Percentiles rank a stretch among this genome's conserved stretches.
Evolutionary conservation across 2,888 invertebrate genomes (phyloP).

Genomic region (Seira sanloemensis): DNA sequence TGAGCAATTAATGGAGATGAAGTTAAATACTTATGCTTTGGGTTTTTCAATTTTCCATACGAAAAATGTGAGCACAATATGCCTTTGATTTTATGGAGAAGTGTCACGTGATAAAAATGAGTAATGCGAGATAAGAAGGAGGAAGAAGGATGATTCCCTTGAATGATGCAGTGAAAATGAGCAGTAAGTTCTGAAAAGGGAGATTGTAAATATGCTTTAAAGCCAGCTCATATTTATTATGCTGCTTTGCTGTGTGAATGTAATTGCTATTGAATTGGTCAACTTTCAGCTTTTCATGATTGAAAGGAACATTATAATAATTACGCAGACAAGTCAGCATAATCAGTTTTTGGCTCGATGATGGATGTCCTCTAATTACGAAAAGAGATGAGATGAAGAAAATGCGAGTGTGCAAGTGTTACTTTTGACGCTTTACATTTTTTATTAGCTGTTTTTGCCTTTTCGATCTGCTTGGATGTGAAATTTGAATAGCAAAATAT

Average conservation of each 20-base stretch:
- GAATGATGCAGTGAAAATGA: neutral
- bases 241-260: too few species aligned
- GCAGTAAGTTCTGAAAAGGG: neutral
- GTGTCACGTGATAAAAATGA: too few species aligned
- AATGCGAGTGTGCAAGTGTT: neutral
- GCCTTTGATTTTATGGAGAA: too few species aligned
- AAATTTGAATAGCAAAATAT: neutral
- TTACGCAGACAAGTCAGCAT: neutral
- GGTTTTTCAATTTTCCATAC: too few species aligned
- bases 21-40: too few species aligned
- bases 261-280: too few species aligned
- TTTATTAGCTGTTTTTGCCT: neutral
- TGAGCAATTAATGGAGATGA: too few species aligned
- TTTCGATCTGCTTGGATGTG: neutral
- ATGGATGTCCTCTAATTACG: slow-evolving; percentile 15
- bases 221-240: too few species aligned
- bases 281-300: neutral
- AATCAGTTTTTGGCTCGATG: neutral
- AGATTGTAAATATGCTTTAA: neutral
- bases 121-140: neutral
- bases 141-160: neutral
- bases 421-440: neutral
- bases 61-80: too few species aligned
- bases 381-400: neutral
- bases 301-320: neutral